Conservation (phyloP, 2,888 invertebrate genomes). For the Galerucella nymphaeae region DNA sequence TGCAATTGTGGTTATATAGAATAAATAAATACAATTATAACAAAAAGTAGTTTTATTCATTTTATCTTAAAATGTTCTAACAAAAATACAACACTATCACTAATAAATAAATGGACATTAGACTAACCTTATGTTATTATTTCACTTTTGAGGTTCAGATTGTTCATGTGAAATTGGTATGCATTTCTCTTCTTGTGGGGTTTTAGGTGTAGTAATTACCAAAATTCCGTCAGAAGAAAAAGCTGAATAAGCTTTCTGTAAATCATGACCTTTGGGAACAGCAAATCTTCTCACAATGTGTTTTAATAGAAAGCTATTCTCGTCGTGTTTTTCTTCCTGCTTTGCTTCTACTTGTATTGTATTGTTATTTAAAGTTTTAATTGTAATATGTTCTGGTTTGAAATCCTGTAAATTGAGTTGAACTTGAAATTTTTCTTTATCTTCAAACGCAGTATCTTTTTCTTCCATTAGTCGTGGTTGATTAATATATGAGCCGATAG, state of each 20-base stretch:
- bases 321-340: constrained; percentile 81
- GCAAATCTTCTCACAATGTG: constrained; percentile 82
- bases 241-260: constrained; percentile 77
- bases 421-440: constrained; percentile 77
- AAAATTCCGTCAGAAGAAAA: constrained; percentile 82
- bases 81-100: no score
- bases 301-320: constrained; percentile 76
- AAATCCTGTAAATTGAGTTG: constrained; percentile 82
- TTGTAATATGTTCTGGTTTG: constrained; percentile 79
- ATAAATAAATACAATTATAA: background rate
- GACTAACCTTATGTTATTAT: background rate
- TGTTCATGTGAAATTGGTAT: constrained; percentile 48
- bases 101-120: no score
- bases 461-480: constrained; percentile 46
- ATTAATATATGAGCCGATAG: constrained; percentile 38
- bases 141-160: constrained; percentile 11
- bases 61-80: no score
- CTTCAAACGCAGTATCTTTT: constrained; percentile 65
- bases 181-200: constrained; percentile 48
- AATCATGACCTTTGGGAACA: constrained; percentile 80
- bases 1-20: constrained; percentile 54
- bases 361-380: constrained; percentile 78
- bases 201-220: constrained; percentile 74
- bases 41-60: no score
- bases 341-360: constrained; percentile 80